These are phyloP conservation scores for Microtus oregoni DNA, from an alignment of 2,113 vertebrate genomes.

Conservation along the genomic window DNA sequence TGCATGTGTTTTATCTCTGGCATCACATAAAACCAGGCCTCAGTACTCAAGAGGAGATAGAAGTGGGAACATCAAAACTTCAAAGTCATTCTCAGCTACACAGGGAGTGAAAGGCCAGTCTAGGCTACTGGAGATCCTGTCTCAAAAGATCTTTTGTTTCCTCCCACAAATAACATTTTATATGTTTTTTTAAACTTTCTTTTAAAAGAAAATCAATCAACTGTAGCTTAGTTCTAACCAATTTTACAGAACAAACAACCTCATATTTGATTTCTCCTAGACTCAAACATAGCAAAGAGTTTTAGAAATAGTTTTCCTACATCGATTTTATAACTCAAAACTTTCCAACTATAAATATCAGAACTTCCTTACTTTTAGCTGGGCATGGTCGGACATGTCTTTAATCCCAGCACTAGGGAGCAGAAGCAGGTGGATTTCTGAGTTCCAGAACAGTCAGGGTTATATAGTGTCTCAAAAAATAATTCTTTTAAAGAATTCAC, in stretches of 20 bases:
- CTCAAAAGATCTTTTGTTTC: too few relatives aligned
- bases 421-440: not conserved
- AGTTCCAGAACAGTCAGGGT: not conserved
- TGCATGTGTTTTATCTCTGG: not conserved
- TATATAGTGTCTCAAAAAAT: not conserved
- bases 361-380: not conserved
- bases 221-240: not conserved
- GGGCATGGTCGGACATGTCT: not conserved
- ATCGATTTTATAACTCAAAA: conserved; percentile 8
- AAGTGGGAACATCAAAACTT: not conserved
- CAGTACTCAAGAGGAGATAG: not conserved
- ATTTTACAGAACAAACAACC: conserved; percentile 30
- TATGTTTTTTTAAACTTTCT: too few relatives aligned
- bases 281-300: not conserved
- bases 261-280: conserved; percentile 20
- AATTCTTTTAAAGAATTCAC: not conserved
- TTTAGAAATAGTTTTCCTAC: conserved; percentile 54
- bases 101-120: not conserved
- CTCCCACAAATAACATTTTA: too few relatives aligned
- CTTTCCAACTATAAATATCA: conserved; percentile 45
- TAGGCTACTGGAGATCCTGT: too few relatives aligned
- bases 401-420: not conserved
- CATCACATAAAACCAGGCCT: not conserved
- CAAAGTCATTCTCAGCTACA: not conserved
- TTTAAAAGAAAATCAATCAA: not conserved